Percentiles rank a stretch among this genome's conserved stretches.
Conservation (phyloP, 2,888 invertebrate species). For the Poecilobothrus nobilitatus region DNA sequence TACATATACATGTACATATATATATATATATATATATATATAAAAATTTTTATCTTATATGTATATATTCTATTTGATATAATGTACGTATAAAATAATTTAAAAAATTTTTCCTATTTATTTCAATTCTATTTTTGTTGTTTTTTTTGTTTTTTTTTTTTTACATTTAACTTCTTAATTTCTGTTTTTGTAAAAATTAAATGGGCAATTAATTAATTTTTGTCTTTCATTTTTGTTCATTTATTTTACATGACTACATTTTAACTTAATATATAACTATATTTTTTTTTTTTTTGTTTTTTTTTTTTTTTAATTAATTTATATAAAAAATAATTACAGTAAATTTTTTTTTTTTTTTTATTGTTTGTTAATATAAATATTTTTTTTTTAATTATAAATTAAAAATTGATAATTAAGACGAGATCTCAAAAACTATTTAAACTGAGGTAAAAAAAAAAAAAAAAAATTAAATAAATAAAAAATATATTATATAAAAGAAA, state of each 20-base stretch:
- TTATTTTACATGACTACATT: conserved; percentile 1
- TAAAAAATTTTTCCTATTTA: background rate
- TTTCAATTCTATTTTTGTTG: background rate
- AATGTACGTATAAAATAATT: background rate
- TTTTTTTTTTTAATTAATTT: no score
- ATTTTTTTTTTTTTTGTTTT: background rate
- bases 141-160: background rate
- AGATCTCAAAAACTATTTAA: background rate
- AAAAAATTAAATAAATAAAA: no score
- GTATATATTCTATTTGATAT: background rate
- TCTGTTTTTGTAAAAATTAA: background rate
- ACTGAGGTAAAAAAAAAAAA: background rate
- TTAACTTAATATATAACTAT: background rate
- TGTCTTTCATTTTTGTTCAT: background rate
- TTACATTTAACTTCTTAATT: background rate
- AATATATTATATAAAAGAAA: background rate
- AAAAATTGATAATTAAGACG: background rate
- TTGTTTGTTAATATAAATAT: background rate
- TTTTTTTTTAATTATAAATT: background rate
- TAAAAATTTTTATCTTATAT: no score
- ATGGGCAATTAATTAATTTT: background rate
- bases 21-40: no score
- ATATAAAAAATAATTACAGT: no score
- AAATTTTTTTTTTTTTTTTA: background rate
- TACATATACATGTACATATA: no score